Conservation (phyloP, 2,888 invertebrate species). For the Orchesella flavescens region DNA sequence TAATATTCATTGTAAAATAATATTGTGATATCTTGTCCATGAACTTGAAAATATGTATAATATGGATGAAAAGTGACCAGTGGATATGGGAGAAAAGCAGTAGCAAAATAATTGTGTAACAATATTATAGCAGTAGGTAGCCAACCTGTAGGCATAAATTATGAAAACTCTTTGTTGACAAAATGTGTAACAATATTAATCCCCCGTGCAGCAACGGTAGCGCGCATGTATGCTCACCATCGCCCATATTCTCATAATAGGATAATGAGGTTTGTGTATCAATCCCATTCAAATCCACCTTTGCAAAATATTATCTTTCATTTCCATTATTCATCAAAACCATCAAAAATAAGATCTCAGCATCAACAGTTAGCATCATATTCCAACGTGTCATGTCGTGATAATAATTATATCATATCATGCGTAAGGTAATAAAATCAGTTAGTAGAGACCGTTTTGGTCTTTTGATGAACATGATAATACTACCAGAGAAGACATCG, state of each 20-base stretch:
- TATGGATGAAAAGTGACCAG: neutral
- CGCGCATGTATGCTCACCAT: no score
- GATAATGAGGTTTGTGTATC: conserved; percentile 55
- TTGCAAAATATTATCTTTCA: neutral
- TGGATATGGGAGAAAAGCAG: neutral
- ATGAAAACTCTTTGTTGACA: no score
- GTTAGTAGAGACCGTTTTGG: no score
- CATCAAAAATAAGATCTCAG: no score
- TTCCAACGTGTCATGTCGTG: neutral
- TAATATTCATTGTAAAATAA: neutral
- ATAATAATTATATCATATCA: conserved; percentile 20
- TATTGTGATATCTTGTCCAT: conserved; percentile 21
- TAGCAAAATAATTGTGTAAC: no score
- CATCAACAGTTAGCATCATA: no score
- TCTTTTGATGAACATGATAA: no score
- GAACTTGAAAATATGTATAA: conserved; percentile 41
- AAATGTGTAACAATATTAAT: no score
- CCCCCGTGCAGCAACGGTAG: no score
- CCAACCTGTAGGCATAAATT: neutral
- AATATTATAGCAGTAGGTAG: no score
- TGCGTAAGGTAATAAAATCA: neutral
- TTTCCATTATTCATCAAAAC: no score
- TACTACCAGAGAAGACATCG: no score
- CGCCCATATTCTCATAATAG: conserved; percentile 42
- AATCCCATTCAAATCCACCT: conserved; percentile 5